phyloP scores from a whole-genome alignment of 2,113 vertebrate genomes.

The Phycodurus eques region DNA sequence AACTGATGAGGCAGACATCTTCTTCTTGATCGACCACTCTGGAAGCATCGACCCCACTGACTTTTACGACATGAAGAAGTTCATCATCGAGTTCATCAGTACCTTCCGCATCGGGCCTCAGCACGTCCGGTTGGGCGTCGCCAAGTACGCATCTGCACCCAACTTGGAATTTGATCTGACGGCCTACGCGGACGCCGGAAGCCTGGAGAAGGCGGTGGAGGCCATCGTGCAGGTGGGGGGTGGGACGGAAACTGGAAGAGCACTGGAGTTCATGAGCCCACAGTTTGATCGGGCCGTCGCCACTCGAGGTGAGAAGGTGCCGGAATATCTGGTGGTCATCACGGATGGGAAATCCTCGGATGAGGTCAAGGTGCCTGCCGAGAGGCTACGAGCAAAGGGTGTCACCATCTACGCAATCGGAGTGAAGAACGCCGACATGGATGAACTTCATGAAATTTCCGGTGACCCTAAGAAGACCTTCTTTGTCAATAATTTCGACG shows the following conservation, averaged over 20 bases:
- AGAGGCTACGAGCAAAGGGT: constrained; percentile 53
- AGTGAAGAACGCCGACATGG: constrained; percentile 59
- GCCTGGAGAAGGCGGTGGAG: constrained; percentile 67
- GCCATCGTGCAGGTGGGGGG: constrained; percentile 65
- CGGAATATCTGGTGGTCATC: constrained; percentile 76
- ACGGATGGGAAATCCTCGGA: constrained; percentile 80
- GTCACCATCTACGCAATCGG: constrained; percentile 79
- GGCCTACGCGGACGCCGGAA: constrained; percentile 29
- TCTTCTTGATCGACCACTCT: constrained; percentile 84
- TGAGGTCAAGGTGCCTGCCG: constrained; percentile 66
- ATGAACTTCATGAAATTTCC: constrained; percentile 73
- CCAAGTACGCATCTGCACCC: constrained; percentile 65
- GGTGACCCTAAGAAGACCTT: constrained; percentile 65
- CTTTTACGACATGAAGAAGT: constrained; percentile 80
- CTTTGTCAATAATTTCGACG: constrained; percentile 79
- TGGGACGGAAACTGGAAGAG: constrained; percentile 71
- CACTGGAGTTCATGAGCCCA: constrained; percentile 69
- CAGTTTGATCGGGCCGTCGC: constrained; percentile 59
- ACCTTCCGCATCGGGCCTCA: constrained; percentile 73
- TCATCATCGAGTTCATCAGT: constrained; percentile 72
- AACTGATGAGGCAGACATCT: constrained; percentile 83
- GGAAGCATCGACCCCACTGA: constrained; percentile 68
- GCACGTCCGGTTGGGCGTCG: constrained; percentile 75
- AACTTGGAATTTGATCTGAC: constrained; percentile 69
- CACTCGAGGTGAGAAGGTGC: constrained; percentile 54